A percentile compares a stretch with the other conserved stretches of the same genome.
These are phyloP conservation scores for Caenorhabditis sp. DNA, from an alignment of 2,888 invertebrate genomes.

Conservation along the genomic window DNA sequence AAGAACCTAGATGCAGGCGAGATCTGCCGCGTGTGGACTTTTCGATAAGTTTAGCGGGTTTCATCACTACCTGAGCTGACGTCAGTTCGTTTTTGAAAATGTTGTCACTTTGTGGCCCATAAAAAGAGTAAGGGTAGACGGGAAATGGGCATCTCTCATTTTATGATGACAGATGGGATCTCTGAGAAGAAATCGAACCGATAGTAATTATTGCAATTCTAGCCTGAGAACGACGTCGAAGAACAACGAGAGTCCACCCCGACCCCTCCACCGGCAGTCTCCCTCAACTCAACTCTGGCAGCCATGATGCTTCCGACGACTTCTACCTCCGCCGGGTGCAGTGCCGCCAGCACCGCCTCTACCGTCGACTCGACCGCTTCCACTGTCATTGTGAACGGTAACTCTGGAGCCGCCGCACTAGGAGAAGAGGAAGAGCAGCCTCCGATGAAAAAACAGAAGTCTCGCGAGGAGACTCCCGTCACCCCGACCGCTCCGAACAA, in stretches of 20 bases:
- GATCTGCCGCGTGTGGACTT: not conserved
- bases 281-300: constrained; percentile 24
- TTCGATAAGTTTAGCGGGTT: not conserved
- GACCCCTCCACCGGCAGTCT: constrained; percentile 27
- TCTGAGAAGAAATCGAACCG: no score
- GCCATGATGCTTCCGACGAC: constrained; percentile 36
- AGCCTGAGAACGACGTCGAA: constrained; percentile 20
- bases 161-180: not conserved
- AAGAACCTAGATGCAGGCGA: not conserved
- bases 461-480: constrained; percentile 37
- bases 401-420: constrained; percentile 5
- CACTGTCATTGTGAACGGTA: constrained; percentile 56
- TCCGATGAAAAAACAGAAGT: constrained; percentile 42
- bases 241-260: constrained; percentile 22
- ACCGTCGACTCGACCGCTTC: constrained; percentile 44
- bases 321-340: constrained; percentile 28
- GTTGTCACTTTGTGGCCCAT: no score
- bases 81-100: no score
- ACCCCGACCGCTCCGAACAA: constrained; percentile 26
- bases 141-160: not conserved
- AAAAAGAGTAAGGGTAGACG: no score
- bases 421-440: constrained; percentile 30
- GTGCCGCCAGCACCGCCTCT: constrained; percentile 38
- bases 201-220: not conserved
- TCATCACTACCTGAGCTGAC: not conserved